Conservation (phyloP, 2,888 invertebrate genomes). For the Drosophila percnosoma region DNA sequence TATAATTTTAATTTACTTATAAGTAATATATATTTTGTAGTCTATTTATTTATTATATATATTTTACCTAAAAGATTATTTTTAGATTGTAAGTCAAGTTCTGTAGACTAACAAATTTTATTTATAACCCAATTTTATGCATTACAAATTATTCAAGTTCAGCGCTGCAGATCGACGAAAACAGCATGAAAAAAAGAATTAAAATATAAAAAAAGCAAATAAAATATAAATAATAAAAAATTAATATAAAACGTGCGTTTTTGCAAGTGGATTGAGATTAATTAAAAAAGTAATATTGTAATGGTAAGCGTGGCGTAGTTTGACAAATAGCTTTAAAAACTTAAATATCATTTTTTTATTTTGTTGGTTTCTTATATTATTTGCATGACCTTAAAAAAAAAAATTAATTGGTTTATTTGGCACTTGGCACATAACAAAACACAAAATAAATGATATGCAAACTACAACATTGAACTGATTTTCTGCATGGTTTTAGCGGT, state of each 20-base stretch:
- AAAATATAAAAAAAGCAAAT: slow-evolving; percentile 49
- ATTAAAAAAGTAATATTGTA: slow-evolving; percentile 15
- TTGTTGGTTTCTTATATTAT: slow-evolving; percentile 20
- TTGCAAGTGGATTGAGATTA: slow-evolving; percentile 37
- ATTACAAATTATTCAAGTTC: slow-evolving; percentile 31
- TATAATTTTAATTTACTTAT: slow-evolving; percentile 29
- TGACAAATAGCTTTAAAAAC: slow-evolving; percentile 25
- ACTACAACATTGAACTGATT: slow-evolving; percentile 28
- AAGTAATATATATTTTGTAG: slow-evolving; percentile 33
- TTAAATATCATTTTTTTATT: not conserved
- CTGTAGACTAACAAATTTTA: slow-evolving; percentile 68
- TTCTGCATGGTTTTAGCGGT: slow-evolving; percentile 62
- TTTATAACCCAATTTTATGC: slow-evolving; percentile 37
- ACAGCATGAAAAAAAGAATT: slow-evolving; percentile 59
- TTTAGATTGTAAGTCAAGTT: slow-evolving; percentile 55
- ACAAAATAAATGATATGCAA: slow-evolving; percentile 27
- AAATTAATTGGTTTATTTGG: slow-evolving; percentile 15
- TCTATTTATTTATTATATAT: slow-evolving; percentile 72
- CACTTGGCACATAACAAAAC: slow-evolving; percentile 53
- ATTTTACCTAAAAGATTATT: slow-evolving; percentile 50
- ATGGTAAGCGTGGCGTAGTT: slow-evolving; percentile 52
- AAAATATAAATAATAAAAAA: slow-evolving; percentile 44
- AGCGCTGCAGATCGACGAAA: slow-evolving; percentile 41
- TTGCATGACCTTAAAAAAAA: slow-evolving; percentile 54
- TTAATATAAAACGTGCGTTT: slow-evolving; percentile 23